Evolutionary conservation across 1,140 invertebrate genomes (phyloP), one percentile per base, ranked within the genome.

Genomic region (Pseudomyrmex sp.): DNA sequence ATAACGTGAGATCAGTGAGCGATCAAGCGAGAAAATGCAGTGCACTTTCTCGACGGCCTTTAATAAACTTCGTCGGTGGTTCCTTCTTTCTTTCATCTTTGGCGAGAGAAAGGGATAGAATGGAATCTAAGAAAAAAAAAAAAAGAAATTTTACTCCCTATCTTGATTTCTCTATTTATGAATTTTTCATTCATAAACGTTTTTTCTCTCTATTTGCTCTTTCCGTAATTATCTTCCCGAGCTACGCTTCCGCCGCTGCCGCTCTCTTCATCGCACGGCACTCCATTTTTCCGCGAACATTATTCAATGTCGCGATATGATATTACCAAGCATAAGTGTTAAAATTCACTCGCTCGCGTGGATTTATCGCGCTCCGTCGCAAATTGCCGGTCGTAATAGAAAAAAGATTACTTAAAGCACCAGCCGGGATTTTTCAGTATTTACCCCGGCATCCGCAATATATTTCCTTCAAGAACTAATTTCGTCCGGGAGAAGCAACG

Each of bases 401-500:
- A 80, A 80, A 80, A 59, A 80, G 76, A 80, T 80, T 80, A 80
- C 54, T 69, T 50, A 69, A 80, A 80, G 66, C 66, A 54, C 35
- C 35, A 26, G 50, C 68, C 8, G 44, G 20, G 65, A 80, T 80
- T 80, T 79, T 80, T 80, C 76, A 80, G 76, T 80, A 80, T 80
- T 80, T 80, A 80, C 76, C 65, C 46, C 76, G 76, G 76, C 76
- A 70, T 80, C 76, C 76, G 76, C 76, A 80, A 80, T 80, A 80
- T 80, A 80, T 80, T 80, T 80, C 66, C 76, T 80, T 80, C 76
- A 80, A 80, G 76, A 80, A 80, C 76, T 80, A 80, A 80, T 80
- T 80, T 80, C 56, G 76, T 50, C 56, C 54, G 61, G 20, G 65
- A 56, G 54, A 44, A 44, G 54, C 52, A 80, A 80, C 54, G 66